Percentiles rank a stretch among this genome's conserved stretches.
These are phyloP conservation scores for Pentalonia nigronervosa DNA, from an alignment of 1,140 invertebrate species.

Conservation along the genomic window DNA sequence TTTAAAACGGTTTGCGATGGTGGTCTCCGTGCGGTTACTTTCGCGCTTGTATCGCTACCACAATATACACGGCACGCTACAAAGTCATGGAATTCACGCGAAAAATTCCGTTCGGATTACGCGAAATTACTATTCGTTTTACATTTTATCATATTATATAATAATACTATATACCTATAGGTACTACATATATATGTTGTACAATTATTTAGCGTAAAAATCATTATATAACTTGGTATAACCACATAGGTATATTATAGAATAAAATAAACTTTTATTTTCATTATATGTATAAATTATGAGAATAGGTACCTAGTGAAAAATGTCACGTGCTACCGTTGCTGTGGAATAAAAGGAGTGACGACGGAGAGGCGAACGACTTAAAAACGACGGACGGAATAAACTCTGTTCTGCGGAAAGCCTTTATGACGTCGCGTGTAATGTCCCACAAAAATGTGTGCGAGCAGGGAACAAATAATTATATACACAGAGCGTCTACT, in stretches of 20 bases:
- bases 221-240: not conserved
- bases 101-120: not conserved
- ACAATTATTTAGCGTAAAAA: not conserved
- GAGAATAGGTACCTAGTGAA: not conserved
- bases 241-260: not conserved
- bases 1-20: not conserved
- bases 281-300: not conserved
- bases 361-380: not conserved
- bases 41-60: not conserved
- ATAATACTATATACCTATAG: not conserved
- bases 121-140: not conserved
- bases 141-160: not conserved
- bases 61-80: not conserved
- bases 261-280: not conserved
- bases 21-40: not conserved
- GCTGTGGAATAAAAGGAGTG: not conserved
- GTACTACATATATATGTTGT: not conserved
- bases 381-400: not conserved
- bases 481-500: not conserved
- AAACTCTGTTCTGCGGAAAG: not conserved
- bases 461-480: not conserved
- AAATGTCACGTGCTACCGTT: not conserved
- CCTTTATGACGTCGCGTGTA: not conserved
- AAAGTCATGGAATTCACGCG: not conserved
- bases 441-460: conserved; percentile 6